Evolutionary conservation across 2,113 vertebrate genomes (phyloP).

Genomic region (Eidolon helvum): DNA sequence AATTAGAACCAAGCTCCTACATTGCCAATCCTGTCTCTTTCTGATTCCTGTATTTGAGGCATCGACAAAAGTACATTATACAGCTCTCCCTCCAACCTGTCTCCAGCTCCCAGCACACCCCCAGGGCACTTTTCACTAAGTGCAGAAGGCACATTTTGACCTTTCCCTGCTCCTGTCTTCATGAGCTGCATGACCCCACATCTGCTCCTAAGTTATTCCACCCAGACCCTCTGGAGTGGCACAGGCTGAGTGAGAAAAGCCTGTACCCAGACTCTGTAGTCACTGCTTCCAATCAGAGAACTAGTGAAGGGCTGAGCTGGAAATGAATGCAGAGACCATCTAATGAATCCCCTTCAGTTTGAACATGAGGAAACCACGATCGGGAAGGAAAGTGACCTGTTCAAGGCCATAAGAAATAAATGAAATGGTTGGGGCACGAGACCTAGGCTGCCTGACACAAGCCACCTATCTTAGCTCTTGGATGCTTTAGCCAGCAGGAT

Average conservation of each 20-base stretch:
- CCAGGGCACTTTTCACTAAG: neutral
- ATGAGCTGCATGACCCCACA: neutral
- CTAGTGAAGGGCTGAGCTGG: neutral
- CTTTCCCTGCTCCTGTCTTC: neutral
- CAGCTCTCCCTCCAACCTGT: neutral
- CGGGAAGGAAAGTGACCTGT: neutral
- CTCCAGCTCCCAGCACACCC: neutral
- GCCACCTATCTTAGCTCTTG: neutral
- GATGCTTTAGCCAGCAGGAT: neutral
- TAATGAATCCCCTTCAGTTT: neutral
- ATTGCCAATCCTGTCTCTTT: neutral
- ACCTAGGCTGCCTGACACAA: neutral
- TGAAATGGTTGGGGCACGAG: no score
- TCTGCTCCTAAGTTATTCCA: neutral
- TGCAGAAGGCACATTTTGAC: neutral
- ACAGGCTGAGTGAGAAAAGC: neutral
- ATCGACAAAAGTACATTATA: neutral
- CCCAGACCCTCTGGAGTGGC: neutral
- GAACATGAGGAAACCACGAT: neutral
- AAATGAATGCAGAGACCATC: neutral
- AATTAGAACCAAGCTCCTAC: neutral
- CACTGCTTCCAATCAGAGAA: neutral
- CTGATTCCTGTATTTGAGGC: neutral
- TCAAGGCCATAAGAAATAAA: accelerated
- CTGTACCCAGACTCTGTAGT: neutral